Base-by-base conservation (phyloP, 92 coral and sea anemone genomes). In the Siderastrea radians region DNA sequence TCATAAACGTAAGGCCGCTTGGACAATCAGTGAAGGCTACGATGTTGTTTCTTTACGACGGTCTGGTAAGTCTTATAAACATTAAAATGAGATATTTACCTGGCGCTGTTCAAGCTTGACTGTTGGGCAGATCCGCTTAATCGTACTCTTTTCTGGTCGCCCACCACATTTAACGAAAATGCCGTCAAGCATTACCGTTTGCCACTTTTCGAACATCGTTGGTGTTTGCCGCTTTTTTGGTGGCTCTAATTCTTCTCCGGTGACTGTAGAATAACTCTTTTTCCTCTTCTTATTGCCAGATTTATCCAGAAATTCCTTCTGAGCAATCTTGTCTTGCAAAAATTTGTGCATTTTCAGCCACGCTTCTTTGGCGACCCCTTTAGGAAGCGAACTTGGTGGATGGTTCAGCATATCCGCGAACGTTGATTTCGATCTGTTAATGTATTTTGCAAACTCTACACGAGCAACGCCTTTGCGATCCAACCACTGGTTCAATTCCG, bases 91-190 rank as follows among this genome's bases (percentile, higher is more conserved):
- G 44, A n/a, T 50, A 73, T 73, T 73, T 73, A 51, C 78, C 62
- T 74, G 78, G 62, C 78, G 78, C 78, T 74, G 62, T 74, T 74
- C 63, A 16, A 74, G 62, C 47, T 74, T 74, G 62, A 74, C 47
- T 1, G 78, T 74, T 74, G 61, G 47, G 47, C 78, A 74, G 62
- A 74, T 51, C 61, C 2, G 62, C 0, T 53, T 16, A 50, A 74
- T 50, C 9, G 47, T 74, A 5, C 47, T 6, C 46, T 74, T 74
- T 74, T 74, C 78, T 74, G 78, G 78, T 62, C 78, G 46, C 61
- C 78, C 78, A 74, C 14, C 61, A 74, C 78, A 74, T 13, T 74
- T 68, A 1, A 74, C 78, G 47, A 51, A 74, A 74, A 74, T 51
- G 45, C 47, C 78, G 78, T 74, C 62, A 51, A 74, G 78, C 62